Conservation (phyloP, 2,888 invertebrate genomes). For the Cactoblastis cactorum region DNA sequence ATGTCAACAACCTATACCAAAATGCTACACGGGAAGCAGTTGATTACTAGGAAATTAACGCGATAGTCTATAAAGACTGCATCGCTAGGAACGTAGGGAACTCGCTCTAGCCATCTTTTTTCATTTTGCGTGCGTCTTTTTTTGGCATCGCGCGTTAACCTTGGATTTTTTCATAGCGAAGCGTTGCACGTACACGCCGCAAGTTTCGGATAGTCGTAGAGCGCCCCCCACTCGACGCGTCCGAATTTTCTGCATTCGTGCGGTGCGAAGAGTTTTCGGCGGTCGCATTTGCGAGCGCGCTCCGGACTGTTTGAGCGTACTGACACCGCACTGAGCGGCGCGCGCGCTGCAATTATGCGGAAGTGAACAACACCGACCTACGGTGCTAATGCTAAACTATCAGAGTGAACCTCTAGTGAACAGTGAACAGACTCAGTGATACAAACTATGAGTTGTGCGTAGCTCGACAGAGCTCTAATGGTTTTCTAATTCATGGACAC, state of each 20-base stretch:
- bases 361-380: constrained; percentile 61
- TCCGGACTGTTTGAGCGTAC: constrained; percentile 65
- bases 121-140: constrained; percentile 78
- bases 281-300: constrained; percentile 77
- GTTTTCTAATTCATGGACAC: constrained; percentile 67
- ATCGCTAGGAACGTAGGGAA: constrained; percentile 65
- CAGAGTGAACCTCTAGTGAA: constrained; percentile 61
- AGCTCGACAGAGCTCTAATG: constrained; percentile 61
- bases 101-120: constrained; percentile 73
- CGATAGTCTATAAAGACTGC: constrained; percentile 46
- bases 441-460: constrained; percentile 72
- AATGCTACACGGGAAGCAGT: background rate
- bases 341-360: constrained; percentile 72
- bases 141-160: constrained; percentile 78
- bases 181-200: constrained; percentile 76
- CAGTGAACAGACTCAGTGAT: constrained; percentile 65
- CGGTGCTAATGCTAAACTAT: constrained; percentile 43
- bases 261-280: constrained; percentile 75
- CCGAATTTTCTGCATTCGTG: constrained; percentile 78
- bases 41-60: constrained; percentile 7
- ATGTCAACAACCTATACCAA: constrained; percentile 21
- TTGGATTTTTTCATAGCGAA: constrained; percentile 77
- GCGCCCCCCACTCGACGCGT: constrained; percentile 76
- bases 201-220: constrained; percentile 76
- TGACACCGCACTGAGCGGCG: constrained; percentile 46